These are phyloP conservation scores for Nemotelus nigrinus DNA, from an alignment of 2,888 invertebrate genomes.

Conservation along the genomic window DNA sequence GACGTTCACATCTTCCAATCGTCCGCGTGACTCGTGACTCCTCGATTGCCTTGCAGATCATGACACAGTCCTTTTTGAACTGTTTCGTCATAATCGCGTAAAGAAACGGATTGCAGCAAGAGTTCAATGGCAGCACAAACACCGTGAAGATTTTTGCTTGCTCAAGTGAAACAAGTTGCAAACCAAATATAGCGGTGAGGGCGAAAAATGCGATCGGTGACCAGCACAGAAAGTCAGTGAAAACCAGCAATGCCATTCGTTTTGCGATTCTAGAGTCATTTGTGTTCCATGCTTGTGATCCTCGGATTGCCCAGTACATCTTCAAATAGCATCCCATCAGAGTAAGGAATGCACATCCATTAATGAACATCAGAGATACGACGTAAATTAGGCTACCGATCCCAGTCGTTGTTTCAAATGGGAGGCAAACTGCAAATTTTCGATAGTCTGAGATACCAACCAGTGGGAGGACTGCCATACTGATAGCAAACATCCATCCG, in stretches of 20 bases:
- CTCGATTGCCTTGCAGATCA: constrained; percentile 95
- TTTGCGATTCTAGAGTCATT: constrained; percentile 97
- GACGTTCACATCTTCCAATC: constrained; percentile 85
- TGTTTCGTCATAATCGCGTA: constrained; percentile 98
- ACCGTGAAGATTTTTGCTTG: constrained; percentile 97
- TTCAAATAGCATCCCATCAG: constrained; percentile 95
- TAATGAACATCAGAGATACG: constrained; percentile 88
- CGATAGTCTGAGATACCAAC: constrained; percentile 94
- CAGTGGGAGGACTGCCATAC: constrained; percentile 89
- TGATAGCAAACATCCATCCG: constrained; percentile 91
- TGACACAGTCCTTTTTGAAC: constrained; percentile 96
- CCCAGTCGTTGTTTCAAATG: constrained; percentile 87
- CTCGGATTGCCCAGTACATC: constrained; percentile 98
- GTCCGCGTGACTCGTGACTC: constrained; percentile 90
- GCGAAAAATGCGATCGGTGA: constrained; percentile 97
- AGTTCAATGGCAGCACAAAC: constrained; percentile 94
- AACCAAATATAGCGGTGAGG: constrained; percentile 90
- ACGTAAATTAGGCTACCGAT: constrained; percentile 87
- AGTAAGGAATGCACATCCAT: constrained; percentile 92
- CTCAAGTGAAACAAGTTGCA: constrained; percentile 89
- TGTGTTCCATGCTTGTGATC: constrained; percentile 96
- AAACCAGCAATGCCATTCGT: constrained; percentile 94
- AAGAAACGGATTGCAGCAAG: constrained; percentile 97
- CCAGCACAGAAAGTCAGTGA: constrained; percentile 98
- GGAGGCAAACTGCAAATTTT: constrained; percentile 95